phyloP scores from a whole-genome alignment of 2,888 invertebrate genomes.

The Diloba caeruleocephala region DNA sequence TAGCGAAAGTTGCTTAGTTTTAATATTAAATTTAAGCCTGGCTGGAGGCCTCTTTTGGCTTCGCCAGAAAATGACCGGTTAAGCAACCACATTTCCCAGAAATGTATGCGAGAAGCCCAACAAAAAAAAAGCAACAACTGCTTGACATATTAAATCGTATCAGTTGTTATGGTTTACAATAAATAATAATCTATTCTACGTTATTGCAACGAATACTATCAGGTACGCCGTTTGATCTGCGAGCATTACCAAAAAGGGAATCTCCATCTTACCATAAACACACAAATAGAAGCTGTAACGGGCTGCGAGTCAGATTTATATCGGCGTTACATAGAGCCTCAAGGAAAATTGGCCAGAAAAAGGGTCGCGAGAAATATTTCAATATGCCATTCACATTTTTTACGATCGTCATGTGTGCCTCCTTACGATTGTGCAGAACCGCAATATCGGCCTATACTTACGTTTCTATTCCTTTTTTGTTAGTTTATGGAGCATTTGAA shows the following conservation, averaged over 20 bases:
- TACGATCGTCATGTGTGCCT: constrained; percentile 83
- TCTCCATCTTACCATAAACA: constrained; percentile 58
- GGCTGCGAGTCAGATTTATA: constrained; percentile 78
- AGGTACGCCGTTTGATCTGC: constrained; percentile 27
- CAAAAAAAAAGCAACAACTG: too few species aligned
- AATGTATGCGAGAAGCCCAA: too few species aligned
- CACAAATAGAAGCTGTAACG: constrained; percentile 67
- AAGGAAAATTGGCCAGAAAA: constrained; percentile 79
- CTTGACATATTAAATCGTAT: too few species aligned
- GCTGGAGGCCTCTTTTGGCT: too few species aligned
- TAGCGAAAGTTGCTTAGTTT: too few species aligned
- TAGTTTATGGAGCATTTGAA: constrained; percentile 67
- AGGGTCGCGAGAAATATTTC: constrained; percentile 86
- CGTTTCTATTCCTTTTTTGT: constrained; percentile 68
- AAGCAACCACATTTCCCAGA: too few species aligned
- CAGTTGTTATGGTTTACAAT: too few species aligned
- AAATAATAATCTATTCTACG: too few species aligned
- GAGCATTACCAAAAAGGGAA: constrained; percentile 43
- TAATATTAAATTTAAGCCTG: too few species aligned
- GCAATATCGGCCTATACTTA: constrained; percentile 77
- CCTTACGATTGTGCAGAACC: constrained; percentile 79
- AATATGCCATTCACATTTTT: constrained; percentile 87
- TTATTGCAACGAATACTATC: too few species aligned
- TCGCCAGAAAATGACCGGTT: too few species aligned
- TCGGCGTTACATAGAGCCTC: constrained; percentile 73